Evolutionary conservation across 2,113 vertebrate genomes (phyloP).

Genomic region (Sula dactylatra): DNA sequence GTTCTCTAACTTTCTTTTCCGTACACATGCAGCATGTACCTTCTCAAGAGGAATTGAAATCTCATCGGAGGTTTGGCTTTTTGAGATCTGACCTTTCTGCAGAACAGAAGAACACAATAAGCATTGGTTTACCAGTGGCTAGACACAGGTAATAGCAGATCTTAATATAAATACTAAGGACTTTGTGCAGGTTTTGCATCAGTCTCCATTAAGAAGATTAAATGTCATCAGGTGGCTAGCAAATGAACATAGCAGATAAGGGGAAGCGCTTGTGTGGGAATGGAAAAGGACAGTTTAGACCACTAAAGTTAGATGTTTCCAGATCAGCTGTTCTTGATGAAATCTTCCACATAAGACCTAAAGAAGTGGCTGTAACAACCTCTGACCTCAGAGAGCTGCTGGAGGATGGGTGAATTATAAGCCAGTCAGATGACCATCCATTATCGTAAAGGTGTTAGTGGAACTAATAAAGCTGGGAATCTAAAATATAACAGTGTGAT

Average conservation of each 20-base stretch:
- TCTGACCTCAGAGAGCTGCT: background rate
- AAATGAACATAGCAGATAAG: background rate
- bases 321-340: background rate
- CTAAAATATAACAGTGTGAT: background rate
- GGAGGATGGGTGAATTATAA: background rate
- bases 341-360: background rate
- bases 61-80: background rate
- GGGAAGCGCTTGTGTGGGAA: background rate
- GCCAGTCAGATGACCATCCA: background rate
- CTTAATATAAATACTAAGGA: background rate
- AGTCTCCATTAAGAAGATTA: background rate
- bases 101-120: background rate
- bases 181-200: background rate
- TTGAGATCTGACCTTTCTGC: background rate
- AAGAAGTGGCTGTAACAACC: background rate
- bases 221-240: background rate
- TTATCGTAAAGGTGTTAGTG: background rate
- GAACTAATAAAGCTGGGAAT: background rate
- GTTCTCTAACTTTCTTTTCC: background rate
- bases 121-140: rapidly evolving
- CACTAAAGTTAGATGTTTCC: background rate
- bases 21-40: background rate
- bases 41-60: background rate
- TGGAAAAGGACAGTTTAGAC: background rate
- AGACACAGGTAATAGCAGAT: background rate